A percentile compares a stretch with the other conserved stretches of the same genome.
Conservation (phyloP, 2,113 vertebrate species). For the Dicerorhinus sumatrensis region DNA sequence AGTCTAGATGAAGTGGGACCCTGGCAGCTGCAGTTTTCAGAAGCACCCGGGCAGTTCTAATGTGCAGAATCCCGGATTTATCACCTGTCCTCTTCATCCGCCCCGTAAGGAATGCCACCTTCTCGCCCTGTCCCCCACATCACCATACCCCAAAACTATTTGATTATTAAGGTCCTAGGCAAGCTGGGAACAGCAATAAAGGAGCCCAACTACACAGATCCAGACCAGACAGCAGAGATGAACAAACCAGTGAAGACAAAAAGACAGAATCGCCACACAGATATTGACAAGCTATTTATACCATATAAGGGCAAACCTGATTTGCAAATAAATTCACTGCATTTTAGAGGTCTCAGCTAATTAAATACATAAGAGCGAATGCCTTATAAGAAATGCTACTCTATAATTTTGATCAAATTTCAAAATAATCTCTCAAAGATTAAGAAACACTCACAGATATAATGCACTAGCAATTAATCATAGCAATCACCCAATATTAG, state of each 20-base stretch:
- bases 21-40: not conserved
- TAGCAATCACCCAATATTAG: not conserved
- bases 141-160: not conserved
- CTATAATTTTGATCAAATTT: not conserved
- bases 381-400: not conserved
- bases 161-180: not conserved
- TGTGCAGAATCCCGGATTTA: not conserved
- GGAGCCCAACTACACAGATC: not conserved
- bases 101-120: not conserved
- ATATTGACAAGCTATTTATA: not conserved
- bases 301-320: not conserved
- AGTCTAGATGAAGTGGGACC: not conserved
- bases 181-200: not conserved
- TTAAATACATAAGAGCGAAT: not conserved
- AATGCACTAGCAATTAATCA: not conserved
- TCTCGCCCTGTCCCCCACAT: too few species aligned
- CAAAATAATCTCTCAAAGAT: not conserved
- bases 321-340: not conserved
- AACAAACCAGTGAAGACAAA: not conserved
- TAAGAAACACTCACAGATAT: not conserved
- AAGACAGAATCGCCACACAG: not conserved
- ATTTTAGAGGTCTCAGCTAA: not conserved
- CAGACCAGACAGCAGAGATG: not conserved
- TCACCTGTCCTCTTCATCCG: not conserved
- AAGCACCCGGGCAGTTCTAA: not conserved